Conservation (phyloP, 2,888 invertebrate species). For the Aphodius granarius region DNA sequence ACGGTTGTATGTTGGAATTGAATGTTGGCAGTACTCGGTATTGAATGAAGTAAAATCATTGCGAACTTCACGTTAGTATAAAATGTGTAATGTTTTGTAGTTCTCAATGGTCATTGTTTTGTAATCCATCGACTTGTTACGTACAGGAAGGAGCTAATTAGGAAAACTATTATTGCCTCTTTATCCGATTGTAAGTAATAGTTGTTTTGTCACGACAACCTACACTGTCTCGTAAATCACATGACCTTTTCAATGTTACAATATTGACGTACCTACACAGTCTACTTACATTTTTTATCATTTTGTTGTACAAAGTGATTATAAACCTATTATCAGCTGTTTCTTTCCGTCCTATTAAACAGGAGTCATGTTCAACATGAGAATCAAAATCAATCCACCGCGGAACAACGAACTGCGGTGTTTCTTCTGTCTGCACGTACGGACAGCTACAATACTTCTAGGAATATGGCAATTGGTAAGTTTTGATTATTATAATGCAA, state of each 20-base stretch:
- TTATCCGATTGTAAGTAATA: not conserved
- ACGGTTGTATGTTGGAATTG: not conserved
- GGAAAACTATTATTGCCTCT: not conserved
- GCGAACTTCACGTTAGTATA: not conserved
- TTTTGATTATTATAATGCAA: not conserved
- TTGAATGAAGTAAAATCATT: not conserved
- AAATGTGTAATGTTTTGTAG: not conserved
- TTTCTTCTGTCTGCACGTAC: slow-evolving; percentile 80
- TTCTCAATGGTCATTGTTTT: not conserved
- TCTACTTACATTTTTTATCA: not conserved
- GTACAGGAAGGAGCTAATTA: not conserved
- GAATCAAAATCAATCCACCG: slow-evolving; percentile 66
- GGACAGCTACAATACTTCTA: slow-evolving; percentile 78
- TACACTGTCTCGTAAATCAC: not conserved
- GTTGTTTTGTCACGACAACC: not conserved
- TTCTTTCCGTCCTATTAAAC: not conserved
- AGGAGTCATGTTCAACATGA: slow-evolving; percentile 60
- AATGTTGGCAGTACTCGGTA: not conserved
- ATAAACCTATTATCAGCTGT: not conserved
- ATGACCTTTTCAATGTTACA: slow-evolving; percentile 24
- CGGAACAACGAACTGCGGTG: slow-evolving; percentile 76
- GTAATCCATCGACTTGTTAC: not conserved
- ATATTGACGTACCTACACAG: slow-evolving; percentile 21
- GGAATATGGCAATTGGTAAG: slow-evolving; percentile 86
- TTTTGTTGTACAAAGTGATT: not conserved